These are phyloP conservation scores for Xiphorhynchus erythropygius DNA, from an alignment of 2,797 vertebrate genomes.

Conservation along the genomic window DNA sequence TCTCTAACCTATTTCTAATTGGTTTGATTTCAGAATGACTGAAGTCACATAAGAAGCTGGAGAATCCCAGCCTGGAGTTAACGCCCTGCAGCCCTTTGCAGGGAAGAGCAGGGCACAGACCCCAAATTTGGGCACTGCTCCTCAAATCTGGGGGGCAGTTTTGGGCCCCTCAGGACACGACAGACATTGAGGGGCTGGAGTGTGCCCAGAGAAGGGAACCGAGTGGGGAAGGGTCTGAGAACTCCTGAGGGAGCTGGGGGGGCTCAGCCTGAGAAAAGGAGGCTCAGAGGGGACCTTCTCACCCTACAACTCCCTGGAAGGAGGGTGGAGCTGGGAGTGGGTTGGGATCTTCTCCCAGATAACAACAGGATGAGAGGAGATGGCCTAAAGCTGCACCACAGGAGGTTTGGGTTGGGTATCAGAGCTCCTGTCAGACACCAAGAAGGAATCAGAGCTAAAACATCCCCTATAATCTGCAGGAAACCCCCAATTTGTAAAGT, in stretches of 20 bases:
- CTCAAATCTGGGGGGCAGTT: neutral
- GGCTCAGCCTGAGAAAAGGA: neutral
- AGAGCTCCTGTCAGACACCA: neutral
- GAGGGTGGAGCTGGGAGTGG: neutral
- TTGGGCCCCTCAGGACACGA: neutral
- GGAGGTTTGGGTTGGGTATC: neutral
- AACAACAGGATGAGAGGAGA: neutral
- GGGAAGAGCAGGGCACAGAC: neutral
- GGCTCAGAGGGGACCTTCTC: neutral
- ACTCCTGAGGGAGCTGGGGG: neutral
- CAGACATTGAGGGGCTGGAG: neutral
- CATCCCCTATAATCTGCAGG: neutral
- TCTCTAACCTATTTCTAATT: neutral
- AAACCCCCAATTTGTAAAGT: accelerated
- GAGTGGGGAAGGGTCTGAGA: neutral
- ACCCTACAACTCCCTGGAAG: neutral
- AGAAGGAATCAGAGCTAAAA: neutral
- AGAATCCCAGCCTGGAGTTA: neutral
- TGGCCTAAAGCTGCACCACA: neutral
- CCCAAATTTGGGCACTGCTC: neutral
- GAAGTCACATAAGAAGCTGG: neutral
- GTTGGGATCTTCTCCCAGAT: neutral
- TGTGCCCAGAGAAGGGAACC: accelerated
- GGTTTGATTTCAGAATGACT: neutral
- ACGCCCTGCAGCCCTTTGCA: neutral